Evolutionary conservation across 2,888 invertebrate genomes (phyloP).

Genomic region (Yponomeuta cagnagella): DNA sequence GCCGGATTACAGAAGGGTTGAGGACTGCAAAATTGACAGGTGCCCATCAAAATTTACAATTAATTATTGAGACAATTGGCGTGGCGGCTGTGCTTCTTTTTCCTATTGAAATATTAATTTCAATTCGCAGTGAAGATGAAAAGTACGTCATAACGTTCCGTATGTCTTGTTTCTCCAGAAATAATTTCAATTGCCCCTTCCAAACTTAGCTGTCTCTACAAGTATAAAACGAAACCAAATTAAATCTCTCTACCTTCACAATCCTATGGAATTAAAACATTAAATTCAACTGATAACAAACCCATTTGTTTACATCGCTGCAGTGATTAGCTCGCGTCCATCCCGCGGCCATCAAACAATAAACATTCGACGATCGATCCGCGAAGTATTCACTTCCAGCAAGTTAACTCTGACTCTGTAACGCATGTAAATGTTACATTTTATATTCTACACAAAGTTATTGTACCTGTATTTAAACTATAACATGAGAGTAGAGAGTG

Average conservation of each 20-base stretch:
- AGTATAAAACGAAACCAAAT: too few relatives aligned
- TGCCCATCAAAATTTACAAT: constrained; percentile 76
- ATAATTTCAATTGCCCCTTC: neutral
- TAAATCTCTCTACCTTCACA: neutral
- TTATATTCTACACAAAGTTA: too few relatives aligned
- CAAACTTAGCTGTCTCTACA: too few relatives aligned
- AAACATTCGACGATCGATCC: constrained; percentile 5
- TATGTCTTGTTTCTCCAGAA: neutral
- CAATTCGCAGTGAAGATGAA: neutral
- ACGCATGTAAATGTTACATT: neutral
- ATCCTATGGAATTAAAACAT: neutral
- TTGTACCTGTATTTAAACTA: too few relatives aligned
- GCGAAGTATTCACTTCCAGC: neutral
- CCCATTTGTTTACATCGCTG: constrained; percentile 8
- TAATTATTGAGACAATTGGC: constrained; percentile 69
- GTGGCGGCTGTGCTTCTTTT: constrained; percentile 31
- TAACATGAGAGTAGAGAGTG: too few relatives aligned
- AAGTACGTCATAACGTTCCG: neutral
- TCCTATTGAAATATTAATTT: constrained; percentile 10
- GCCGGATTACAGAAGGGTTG: constrained; percentile 70
- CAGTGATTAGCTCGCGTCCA: constrained; percentile 11
- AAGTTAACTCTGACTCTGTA: neutral
- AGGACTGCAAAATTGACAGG: constrained; percentile 71
- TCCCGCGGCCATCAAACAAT: constrained; percentile 13
- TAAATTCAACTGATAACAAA: constrained; percentile 7